Evolutionary conservation across 2,888 invertebrate genomes (phyloP), one percentile per base, ranked within the genome.

Genomic region (Himalopsyche kuldschensis): DNA sequence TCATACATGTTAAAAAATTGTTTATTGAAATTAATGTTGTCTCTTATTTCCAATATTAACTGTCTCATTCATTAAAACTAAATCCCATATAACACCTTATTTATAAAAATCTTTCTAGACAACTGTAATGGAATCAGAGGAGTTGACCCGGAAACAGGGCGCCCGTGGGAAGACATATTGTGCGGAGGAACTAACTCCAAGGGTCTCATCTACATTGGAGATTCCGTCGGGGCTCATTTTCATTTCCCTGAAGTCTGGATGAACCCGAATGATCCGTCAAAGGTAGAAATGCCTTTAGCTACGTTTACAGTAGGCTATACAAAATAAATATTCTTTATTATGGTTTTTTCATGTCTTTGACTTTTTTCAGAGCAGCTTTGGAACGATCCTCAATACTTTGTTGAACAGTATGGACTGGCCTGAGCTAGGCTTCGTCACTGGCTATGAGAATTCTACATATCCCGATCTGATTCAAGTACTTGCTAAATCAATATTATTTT

Each of bases 401-500:
- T 89, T 90, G 85, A 90, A 92, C 87, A 91, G 91, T 86, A 82
- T 91, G 17, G 91, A 92, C 86, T 92, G 92, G 92, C 92, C 92
- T 6, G 90, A 91, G 87, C 87, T 90, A 75, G 91, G 92, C 8
- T 89, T 89, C 81, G 88, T 88, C 6, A 91, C 92, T 86, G 92
- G 89, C n/a, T 89, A 87, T 84, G 87, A 86, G 84, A 88, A 89
- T 84, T 86, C 87, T 27, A 87, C 88, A 4, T 85, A 87, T 82
- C 88, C 89, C 47, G 84, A 87, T 63, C 85, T 89, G 8, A 88
- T 89, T 46, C 86, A 88, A 82, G 88, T 88, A 86, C 82, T 17
- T 63, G 30, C 30, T 32, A 11, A 15, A 15, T 27, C 20, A 69
- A 27, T 69, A 15, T 5, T 27, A 6, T 69, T 35, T 35, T 35